Base-by-base conservation (phyloP, 2,888 invertebrate genomes). In the Rhimphoctona megacephalus region DNA sequence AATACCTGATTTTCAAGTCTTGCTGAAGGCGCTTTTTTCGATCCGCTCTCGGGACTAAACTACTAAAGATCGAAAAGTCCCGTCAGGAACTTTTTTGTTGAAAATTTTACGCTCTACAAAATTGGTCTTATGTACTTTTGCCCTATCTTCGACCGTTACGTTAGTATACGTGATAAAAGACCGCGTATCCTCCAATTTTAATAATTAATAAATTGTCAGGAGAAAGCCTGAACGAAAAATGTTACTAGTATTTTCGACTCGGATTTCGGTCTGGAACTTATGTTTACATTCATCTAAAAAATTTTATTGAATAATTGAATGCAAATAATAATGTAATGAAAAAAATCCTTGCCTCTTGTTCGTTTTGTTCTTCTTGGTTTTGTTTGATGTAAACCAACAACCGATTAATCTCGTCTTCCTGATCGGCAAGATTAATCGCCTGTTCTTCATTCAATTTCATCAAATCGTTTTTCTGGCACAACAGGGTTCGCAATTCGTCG, bases 391-490 rank as follows among this genome's bases (percentile, higher is more conserved):
- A 87, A 46, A 73, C 87, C 25, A 91, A 43, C 79, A 93, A 86
- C 43, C 87, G 90, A 25, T 90, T 89, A 46, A 93, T 91, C 85
- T 93, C 92, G n/a, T 90, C 90, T 74, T 92, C 92, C 81, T 91
- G 91, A 67, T 92, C 91, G 17, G 87, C 74, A 17, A 85, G 79
- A 61, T 46, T 54, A 19, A 76, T 69, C 1, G 84, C 84, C 54
- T 87, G 87, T 66, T 92, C 89, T 39, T 87, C 85, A 64, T 87
- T 90, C 82, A 90, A 81, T 67, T 89, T 89, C 11, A 87, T 85
- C 85, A 92, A 85, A 30, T 90, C 87, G 54, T 92, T 88, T 52
- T 88, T 88, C 39, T 92, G 91, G 11, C 73, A 81, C 39, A 90
- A 70, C 36, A 88, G 84, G 25, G 76, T 39, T 25, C 57, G 77